These are phyloP conservation scores for Nanorana parkeri DNA, from an alignment of 2,113 vertebrate species.

Conservation along the genomic window DNA sequence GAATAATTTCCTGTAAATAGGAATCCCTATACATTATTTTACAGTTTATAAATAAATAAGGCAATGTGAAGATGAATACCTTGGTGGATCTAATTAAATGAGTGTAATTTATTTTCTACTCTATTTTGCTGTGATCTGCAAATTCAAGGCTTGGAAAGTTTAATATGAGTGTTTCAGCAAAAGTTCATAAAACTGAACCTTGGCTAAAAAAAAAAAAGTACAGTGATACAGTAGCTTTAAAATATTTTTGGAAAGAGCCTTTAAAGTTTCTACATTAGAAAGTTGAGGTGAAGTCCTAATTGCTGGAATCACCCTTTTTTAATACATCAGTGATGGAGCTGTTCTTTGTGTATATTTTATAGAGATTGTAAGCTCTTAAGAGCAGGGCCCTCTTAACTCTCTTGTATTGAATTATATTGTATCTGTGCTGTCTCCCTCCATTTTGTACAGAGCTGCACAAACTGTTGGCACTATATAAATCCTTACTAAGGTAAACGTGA, in stretches of 20 bases:
- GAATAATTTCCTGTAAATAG: slow-evolving; percentile 38
- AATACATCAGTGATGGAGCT: too few relatives aligned
- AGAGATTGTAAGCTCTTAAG: too few relatives aligned
- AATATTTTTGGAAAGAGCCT: slow-evolving; percentile 59
- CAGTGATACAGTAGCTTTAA: slow-evolving; percentile 16
- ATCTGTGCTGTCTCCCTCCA: too few relatives aligned
- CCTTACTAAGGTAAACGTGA: too few relatives aligned
- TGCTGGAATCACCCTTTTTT: too few relatives aligned
- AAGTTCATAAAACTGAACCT: slow-evolving; percentile 57
- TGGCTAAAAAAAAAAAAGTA: neutral
- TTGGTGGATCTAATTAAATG: slow-evolving; percentile 34
- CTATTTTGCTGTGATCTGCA: slow-evolving; percentile 30
- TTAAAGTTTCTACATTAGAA: slow-evolving; percentile 68
- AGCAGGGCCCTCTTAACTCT: too few relatives aligned
- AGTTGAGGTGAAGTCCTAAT: too few relatives aligned
- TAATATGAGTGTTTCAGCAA: slow-evolving; percentile 59
- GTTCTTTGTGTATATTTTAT: too few relatives aligned
- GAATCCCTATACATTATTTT: slow-evolving; percentile 44
- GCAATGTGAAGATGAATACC: slow-evolving; percentile 28
- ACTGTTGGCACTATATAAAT: too few relatives aligned
- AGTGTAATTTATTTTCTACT: slow-evolving; percentile 42
- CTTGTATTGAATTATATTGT: too few relatives aligned
- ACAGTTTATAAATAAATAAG: slow-evolving; percentile 51
- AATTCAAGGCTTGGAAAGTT: slow-evolving; percentile 28
- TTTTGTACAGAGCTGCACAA: too few relatives aligned